Evolutionary conservation across 2,888 invertebrate species (phyloP).

Genomic region (Eupithecia pulchellata): DNA sequence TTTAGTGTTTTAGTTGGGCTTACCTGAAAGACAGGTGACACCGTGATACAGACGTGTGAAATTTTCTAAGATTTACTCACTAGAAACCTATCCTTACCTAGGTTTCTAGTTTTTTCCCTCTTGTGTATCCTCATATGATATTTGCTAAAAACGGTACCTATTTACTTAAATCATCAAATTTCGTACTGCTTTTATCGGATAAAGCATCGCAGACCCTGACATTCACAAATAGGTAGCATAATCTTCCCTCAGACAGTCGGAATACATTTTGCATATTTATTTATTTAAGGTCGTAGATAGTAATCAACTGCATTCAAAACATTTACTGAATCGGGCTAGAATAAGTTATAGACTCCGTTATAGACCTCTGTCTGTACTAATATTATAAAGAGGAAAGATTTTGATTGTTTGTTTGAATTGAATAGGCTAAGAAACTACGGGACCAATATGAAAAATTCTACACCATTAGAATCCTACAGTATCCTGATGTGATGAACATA

Average conservation of each 20-base stretch:
- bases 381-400: too few species aligned
- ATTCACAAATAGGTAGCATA: neutral
- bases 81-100: too few species aligned
- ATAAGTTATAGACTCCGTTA: neutral
- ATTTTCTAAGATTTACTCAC: neutral
- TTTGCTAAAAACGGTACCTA: neutral
- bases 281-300: slow-evolving; percentile 4
- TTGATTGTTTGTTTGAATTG: too few species aligned
- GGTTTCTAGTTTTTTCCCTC: neutral
- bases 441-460: too few species aligned
- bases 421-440: too few species aligned
- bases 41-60: neutral
- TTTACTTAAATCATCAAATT: neutral
- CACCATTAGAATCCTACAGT: too few species aligned
- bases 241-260: neutral
- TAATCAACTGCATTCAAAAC: neutral
- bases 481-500: too few species aligned
- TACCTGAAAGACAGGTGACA: too few species aligned
- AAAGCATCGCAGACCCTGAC: neutral
- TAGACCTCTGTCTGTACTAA: too few species aligned
- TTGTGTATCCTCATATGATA: neutral
- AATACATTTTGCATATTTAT: neutral
- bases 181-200: neutral
- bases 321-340: slow-evolving; percentile 6
- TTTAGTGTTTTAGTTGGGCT: neutral